phyloP scores from a whole-genome alignment of 2,888 invertebrate species.

The Acrobasis suavella region DNA sequence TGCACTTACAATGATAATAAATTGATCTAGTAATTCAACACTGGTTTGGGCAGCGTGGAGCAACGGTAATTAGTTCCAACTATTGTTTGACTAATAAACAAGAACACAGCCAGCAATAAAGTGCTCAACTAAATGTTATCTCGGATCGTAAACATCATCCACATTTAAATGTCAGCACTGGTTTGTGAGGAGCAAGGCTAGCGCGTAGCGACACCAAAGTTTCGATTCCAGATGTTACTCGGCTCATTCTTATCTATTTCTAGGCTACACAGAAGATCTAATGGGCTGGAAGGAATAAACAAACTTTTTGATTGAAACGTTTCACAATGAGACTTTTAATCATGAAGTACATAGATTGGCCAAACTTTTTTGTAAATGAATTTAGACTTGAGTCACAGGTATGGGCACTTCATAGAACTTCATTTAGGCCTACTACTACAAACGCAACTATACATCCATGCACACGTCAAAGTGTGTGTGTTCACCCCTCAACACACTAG shows the following conservation, averaged over 20 bases:
- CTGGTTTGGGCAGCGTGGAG: conserved; percentile 14
- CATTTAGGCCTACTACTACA: too few relatives aligned
- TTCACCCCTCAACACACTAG: too few relatives aligned
- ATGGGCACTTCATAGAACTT: too few relatives aligned
- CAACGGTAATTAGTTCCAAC: conserved; percentile 5
- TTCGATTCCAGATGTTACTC: background rate
- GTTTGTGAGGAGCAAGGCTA: background rate
- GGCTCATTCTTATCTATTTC: too few relatives aligned
- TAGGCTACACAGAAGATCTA: too few relatives aligned
- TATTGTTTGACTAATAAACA: conserved; percentile 14
- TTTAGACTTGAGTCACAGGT: too few relatives aligned
- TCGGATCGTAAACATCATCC: conserved; percentile 13
- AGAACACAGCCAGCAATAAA: conserved; percentile 8
- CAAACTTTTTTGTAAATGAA: too few relatives aligned
- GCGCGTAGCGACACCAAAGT: background rate
- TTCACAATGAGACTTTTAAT: too few relatives aligned
- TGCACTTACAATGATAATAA: background rate
- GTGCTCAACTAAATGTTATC: conserved; percentile 10
- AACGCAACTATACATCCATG: too few relatives aligned
- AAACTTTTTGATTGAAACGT: background rate
- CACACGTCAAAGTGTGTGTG: too few relatives aligned
- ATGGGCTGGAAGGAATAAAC: too few relatives aligned
- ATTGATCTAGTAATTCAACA: background rate
- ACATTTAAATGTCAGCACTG: conserved; percentile 12
- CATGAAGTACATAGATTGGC: too few relatives aligned